Evolutionary conservation across 2,113 vertebrate genomes (phyloP), one percentile per base, ranked within the genome.

Genomic region (Charadrius vociferus): DNA sequence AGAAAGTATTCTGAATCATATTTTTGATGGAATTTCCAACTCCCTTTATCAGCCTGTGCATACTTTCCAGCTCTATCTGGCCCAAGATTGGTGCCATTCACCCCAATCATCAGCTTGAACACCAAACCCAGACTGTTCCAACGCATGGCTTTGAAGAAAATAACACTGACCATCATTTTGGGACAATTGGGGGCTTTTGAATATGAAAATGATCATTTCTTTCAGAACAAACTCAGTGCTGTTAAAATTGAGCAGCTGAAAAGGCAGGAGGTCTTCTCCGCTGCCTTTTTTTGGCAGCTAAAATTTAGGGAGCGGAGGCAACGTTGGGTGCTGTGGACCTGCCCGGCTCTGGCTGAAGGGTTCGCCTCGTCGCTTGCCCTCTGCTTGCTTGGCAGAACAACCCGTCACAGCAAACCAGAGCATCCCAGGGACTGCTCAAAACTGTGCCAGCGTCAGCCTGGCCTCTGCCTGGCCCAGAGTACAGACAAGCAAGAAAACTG

Each of bases 11-110:
- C 55, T 52, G 36, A 80, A 68, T 81, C 1, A 2, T 56, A 41
- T 58, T 85, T 95, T 62, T 68, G 45, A 91, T 80, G 70, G 53
- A 65, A 91, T 93, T 95, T 93, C 87, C 43, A 91, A 14, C 39
- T 88, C 16, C 32, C 20, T 80, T 90, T 50, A 73, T 83, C 81
- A 70, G 52, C 49, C 68, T 39, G 29, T 49, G 39, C 37, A 30
- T 45, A 12, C 21, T 62, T 26, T 20, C 24, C 3, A 1, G 22
- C 37, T 92, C 30, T 16, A 0, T 14, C 39, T 27, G 37, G 37
- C 63, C 34, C 1, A 1, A 78, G 43, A 20, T 7, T 56, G 29
- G 75, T 72, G 78, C 30, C 9, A 13, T 27, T 89, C 36, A 17
- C 65, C 55, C 37, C 26, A 16, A 75, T 56, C 36, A 37, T 21